Percentiles rank a stretch among this genome's conserved stretches.
Evolutionary conservation across 2,113 vertebrate species (phyloP).

Genomic region (Hemiscyllium ocellatum): DNA sequence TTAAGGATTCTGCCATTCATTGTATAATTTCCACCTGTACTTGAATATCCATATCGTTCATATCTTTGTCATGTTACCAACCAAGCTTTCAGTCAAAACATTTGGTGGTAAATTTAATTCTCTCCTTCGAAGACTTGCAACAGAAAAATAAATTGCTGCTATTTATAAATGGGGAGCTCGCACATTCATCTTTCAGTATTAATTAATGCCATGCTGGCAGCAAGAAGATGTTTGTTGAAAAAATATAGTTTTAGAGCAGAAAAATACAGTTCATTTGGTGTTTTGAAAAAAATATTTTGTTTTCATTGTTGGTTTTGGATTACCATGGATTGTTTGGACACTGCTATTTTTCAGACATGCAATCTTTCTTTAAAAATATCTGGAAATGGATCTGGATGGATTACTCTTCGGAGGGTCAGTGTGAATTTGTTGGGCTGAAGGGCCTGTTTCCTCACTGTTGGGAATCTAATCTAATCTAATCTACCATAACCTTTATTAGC

Average conservation of each 20-base stretch:
- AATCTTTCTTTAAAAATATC: not conserved
- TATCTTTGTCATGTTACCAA: not conserved
- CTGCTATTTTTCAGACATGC: not conserved
- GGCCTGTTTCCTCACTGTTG: no score
- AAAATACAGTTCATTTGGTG: not conserved
- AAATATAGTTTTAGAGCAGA: not conserved
- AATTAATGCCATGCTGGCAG: not conserved
- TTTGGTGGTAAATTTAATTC: not conserved
- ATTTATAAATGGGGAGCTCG: not conserved
- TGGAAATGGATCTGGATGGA: no score
- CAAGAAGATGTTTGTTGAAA: not conserved
- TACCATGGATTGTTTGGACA: not conserved
- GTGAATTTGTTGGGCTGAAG: no score
- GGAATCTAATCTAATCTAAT: no score
- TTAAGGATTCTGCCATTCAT: no score
- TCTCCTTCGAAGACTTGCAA: not conserved
- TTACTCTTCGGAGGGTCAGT: no score
- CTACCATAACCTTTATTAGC: not conserved
- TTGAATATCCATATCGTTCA: not conserved
- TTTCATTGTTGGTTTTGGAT: not conserved
- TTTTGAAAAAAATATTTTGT: not conserved
- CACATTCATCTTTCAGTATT: not conserved
- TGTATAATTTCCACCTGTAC: no score
- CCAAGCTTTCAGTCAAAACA: not conserved
- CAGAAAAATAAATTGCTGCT: not conserved